Conservation (phyloP, 2,888 invertebrate genomes). For the Pyrrhosoma nymphula region DNA sequence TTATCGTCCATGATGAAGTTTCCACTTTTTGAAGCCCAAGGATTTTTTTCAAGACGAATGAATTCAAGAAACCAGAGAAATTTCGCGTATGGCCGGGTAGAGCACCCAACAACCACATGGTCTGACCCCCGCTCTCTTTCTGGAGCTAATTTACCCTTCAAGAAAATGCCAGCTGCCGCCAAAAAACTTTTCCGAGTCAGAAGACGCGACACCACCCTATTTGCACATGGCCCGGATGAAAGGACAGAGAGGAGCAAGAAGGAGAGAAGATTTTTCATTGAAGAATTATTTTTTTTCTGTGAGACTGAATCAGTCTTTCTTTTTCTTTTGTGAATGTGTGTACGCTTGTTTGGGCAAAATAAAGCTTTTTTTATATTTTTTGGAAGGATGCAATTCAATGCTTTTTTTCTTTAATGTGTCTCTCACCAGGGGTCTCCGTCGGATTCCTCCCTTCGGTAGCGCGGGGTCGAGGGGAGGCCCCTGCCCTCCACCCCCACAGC, state of each 20-base stretch:
- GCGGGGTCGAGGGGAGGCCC: slow-evolving; percentile 68
- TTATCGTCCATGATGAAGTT: too few relatives aligned
- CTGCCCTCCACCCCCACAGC: slow-evolving; percentile 69
- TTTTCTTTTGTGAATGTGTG: neutral
- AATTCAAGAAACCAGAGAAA: too few relatives aligned
- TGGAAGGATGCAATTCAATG: neutral
- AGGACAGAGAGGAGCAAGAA: neutral
- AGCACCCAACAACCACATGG: too few relatives aligned
- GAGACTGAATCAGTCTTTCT: neutral
- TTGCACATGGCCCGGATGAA: slow-evolving; percentile 11
- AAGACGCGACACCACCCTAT: slow-evolving; percentile 5
- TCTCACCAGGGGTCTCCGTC: slow-evolving; percentile 62
- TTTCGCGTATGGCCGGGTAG: too few relatives aligned
- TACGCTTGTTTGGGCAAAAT: neutral
- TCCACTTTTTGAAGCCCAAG: too few relatives aligned
- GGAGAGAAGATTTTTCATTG: neutral
- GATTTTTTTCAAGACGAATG: too few relatives aligned
- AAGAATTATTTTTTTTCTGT: neutral
- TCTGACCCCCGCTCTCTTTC: neutral
- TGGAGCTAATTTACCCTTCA: neutral
- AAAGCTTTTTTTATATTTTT: too few relatives aligned
- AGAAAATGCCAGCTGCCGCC: neutral
- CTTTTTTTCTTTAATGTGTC: neutral
- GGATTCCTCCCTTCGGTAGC: slow-evolving; percentile 26
- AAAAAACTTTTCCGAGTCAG: neutral